These are phyloP conservation scores for Acridotheres tristis DNA, from an alignment of 2,797 vertebrate genomes.

Conservation along the genomic window DNA sequence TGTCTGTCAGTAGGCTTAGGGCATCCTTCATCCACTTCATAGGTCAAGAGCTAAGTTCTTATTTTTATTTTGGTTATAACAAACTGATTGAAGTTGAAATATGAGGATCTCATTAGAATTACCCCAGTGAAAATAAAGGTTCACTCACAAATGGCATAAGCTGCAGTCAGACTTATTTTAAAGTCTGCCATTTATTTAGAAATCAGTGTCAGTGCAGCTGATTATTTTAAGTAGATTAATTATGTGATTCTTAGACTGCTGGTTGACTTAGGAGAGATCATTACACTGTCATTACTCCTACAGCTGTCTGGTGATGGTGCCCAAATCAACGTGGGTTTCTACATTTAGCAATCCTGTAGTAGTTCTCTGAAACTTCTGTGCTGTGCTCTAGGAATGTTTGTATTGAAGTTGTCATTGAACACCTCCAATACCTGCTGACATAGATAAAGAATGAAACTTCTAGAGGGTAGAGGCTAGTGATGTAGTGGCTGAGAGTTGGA, in stretches of 20 bases:
- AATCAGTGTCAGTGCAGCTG: background rate
- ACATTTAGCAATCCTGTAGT: background rate
- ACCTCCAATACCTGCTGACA: background rate
- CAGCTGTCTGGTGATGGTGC: background rate
- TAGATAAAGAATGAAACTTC: background rate
- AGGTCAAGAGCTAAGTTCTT: background rate
- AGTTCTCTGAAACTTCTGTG: background rate
- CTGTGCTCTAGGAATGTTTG: background rate
- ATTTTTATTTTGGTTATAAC: background rate
- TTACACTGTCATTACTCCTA: constrained; percentile 42
- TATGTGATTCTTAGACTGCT: constrained; percentile 22
- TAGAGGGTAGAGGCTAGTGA: background rate
- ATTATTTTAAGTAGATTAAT: constrained; percentile 39
- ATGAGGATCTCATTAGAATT: background rate
- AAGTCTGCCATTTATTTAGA: constrained; percentile 24
- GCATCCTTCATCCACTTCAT: background rate
- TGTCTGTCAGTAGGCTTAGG: background rate
- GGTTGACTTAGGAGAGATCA: constrained; percentile 20
- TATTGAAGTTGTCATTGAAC: background rate
- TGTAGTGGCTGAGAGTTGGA: background rate
- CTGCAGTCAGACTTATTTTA: background rate
- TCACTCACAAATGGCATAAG: background rate
- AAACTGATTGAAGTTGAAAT: background rate
- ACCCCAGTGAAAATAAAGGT: background rate
- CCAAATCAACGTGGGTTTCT: background rate